Evolutionary conservation across 2,888 invertebrate species (phyloP).

Genomic region (Diaphora mendica): DNA sequence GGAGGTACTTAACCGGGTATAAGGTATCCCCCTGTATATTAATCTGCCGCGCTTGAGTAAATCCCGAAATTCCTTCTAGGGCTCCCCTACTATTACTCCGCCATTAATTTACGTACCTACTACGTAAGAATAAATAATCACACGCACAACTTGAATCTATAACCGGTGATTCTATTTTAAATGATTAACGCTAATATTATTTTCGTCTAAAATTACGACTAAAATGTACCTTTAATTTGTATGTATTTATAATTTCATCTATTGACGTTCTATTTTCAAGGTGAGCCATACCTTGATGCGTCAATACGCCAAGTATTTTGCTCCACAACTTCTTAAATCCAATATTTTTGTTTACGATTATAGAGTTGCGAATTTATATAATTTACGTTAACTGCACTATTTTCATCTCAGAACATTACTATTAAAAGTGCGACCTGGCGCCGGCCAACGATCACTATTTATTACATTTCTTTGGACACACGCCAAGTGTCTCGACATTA

Average conservation of each 20-base stretch:
- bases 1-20: too few species aligned
- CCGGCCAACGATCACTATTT: slow-evolving; percentile 77
- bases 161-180: neutral
- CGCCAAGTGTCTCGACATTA: slow-evolving; percentile 73
- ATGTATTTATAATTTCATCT: slow-evolving; percentile 6
- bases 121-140: neutral
- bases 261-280: slow-evolving; percentile 34
- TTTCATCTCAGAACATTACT: slow-evolving; percentile 68
- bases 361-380: slow-evolving; percentile 50
- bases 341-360: slow-evolving; percentile 50
- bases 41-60: too few species aligned
- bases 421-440: slow-evolving; percentile 74
- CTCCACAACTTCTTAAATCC: slow-evolving; percentile 39
- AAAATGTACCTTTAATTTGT: slow-evolving; percentile 23
- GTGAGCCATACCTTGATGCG: slow-evolving; percentile 42
- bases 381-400: slow-evolving; percentile 65
- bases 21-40: too few species aligned
- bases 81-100: too few species aligned
- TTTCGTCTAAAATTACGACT: slow-evolving; percentile 17
- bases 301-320: slow-evolving; percentile 46
- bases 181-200: slow-evolving; percentile 15
- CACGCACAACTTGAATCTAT: neutral
- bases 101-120: neutral
- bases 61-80: too few species aligned
- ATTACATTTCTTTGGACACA: slow-evolving; percentile 76